These are phyloP conservation scores for Troilus luridus DNA, from an alignment of 2,888 invertebrate species.

Conservation along the genomic window DNA sequence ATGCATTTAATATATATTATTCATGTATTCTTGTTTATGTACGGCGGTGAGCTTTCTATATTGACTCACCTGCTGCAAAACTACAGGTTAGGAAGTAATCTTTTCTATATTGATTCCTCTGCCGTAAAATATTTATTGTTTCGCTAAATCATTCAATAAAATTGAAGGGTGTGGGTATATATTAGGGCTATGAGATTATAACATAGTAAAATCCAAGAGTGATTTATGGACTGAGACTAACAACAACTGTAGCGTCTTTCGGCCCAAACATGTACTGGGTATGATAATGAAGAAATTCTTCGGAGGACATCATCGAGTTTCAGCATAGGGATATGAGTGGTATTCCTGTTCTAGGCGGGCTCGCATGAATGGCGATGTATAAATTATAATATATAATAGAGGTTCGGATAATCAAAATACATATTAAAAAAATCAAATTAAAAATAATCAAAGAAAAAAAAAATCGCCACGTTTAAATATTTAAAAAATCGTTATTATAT, in stretches of 20 bases:
- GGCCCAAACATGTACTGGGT: neutral
- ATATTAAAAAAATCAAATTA: no score
- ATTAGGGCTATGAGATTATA: neutral
- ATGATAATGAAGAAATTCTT: conserved; percentile 7
- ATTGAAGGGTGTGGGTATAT: neutral
- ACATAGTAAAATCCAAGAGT: neutral
- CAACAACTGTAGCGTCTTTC: neutral
- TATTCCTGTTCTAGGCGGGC: neutral
- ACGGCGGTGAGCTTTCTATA: no score
- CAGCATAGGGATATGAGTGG: neutral
- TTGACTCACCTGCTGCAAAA: neutral
- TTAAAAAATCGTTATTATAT: no score
- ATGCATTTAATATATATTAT: no score
- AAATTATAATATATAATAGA: neutral
- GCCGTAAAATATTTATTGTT: neutral
- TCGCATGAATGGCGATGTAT: neutral
- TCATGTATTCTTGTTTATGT: no score
- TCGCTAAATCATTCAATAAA: neutral
- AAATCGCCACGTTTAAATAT: no score
- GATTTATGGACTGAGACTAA: neutral
- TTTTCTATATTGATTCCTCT: neutral
- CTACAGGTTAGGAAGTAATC: neutral
- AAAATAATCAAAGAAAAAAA: no score
- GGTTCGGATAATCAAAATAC: no score
- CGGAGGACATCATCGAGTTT: neutral